phyloP scores from a whole-genome alignment of 2,888 invertebrate genomes.

The Tridacna gigas region DNA sequence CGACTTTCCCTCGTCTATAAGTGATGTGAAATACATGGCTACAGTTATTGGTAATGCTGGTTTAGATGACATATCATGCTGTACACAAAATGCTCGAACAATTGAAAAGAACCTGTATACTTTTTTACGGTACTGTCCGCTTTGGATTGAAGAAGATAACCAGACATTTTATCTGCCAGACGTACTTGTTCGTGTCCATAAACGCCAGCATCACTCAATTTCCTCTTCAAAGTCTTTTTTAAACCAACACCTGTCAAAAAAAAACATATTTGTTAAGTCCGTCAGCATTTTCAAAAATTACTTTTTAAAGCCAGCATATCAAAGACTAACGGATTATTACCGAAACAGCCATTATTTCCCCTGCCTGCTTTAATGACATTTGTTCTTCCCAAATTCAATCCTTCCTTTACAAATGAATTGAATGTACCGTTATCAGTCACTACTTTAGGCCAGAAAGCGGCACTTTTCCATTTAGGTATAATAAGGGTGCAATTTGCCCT shows the following conservation, averaged over 20 bases:
- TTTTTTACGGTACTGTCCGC: slow-evolving; percentile 18
- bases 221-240: slow-evolving; percentile 9
- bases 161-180: neutral
- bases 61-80: neutral
- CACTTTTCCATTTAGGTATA: slow-evolving; percentile 37
- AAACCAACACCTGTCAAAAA: slow-evolving; percentile 29
- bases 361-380: neutral
- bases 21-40: slow-evolving; percentile 17
- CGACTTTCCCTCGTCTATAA: slow-evolving; percentile 1
- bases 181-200: neutral
- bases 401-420: neutral
- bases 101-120: neutral
- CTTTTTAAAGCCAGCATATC: neutral
- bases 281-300: neutral
- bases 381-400: neutral
- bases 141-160: neutral
- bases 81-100: neutral
- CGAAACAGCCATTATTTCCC: slow-evolving; percentile 13
- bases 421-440: neutral
- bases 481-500: slow-evolving; percentile 31
- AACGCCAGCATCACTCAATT: neutral
- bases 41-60: slow-evolving; percentile 24
- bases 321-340: neutral
- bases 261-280: neutral
- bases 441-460: slow-evolving; percentile 31